These are phyloP conservation scores for Heliconius erato DNA, from an alignment of 2,888 invertebrate genomes.

Conservation along the genomic window DNA sequence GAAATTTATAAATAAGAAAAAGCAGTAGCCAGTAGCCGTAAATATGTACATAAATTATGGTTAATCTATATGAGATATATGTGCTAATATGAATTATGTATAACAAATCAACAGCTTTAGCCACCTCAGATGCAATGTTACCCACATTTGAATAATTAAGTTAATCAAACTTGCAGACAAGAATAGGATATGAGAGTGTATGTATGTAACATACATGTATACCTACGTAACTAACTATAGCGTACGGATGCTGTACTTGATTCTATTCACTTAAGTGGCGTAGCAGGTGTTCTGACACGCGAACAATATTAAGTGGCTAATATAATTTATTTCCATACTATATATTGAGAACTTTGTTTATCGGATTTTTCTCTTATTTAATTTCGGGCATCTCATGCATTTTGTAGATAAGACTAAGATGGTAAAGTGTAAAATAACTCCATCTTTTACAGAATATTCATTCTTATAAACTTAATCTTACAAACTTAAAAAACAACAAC, in stretches of 20 bases:
- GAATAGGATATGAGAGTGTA: not conserved
- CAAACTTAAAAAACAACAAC: no score
- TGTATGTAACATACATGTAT: not conserved
- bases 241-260: not conserved
- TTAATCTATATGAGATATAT: not conserved
- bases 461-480: no score
- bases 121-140: slow-evolving; percentile 15
- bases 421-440: not conserved
- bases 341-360: slow-evolving; percentile 8
- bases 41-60: not conserved
- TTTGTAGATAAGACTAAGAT: not conserved
- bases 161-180: slow-evolving; percentile 17
- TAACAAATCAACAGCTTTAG: not conserved
- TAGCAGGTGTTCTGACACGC: slow-evolving; percentile 28
- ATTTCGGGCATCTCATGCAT: not conserved
- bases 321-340: slow-evolving; percentile 10
- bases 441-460: not conserved
- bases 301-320: slow-evolving; percentile 23
- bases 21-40: not conserved
- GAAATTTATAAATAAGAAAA: no score
- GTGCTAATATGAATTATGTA: not conserved
- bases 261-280: slow-evolving; percentile 22
- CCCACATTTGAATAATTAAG: slow-evolving; percentile 22
- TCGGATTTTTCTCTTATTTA: not conserved
- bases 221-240: not conserved